phyloP scores from a whole-genome alignment of 2,888 invertebrate species.

The Amphiduros pacificus region DNA sequence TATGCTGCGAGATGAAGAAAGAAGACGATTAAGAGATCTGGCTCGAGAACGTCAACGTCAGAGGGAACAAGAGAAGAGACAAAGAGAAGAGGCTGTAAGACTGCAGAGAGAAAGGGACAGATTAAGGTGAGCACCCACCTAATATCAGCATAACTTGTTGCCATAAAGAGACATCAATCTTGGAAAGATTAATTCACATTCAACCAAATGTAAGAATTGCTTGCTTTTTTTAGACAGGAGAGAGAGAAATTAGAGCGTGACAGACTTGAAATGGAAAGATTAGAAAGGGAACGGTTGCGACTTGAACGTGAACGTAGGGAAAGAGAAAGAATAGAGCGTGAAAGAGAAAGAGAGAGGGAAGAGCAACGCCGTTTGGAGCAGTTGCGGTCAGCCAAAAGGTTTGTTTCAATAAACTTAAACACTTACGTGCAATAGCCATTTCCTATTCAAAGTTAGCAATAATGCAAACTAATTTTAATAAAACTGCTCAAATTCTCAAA shows the following conservation, averaged over 20 bases:
- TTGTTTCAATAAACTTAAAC: no score
- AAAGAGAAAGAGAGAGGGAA: constrained; percentile 81
- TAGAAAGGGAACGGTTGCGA: constrained; percentile 61
- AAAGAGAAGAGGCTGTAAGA: constrained; percentile 81
- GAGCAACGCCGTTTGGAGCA: constrained; percentile 70
- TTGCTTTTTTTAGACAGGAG: constrained; percentile 40
- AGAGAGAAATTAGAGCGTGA: constrained; percentile 66
- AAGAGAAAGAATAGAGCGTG: constrained; percentile 65
- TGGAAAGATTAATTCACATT: no score
- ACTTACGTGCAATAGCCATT: no score
- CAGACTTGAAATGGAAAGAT: constrained; percentile 63
- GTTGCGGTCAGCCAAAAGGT: constrained; percentile 13
- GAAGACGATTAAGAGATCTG: constrained; percentile 67
- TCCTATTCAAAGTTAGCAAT: no score
- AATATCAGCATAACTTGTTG: background rate
- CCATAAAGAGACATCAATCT: no score
- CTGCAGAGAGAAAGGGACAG: constrained; percentile 66
- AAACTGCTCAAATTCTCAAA: no score
- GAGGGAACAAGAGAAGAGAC: constrained; percentile 71
- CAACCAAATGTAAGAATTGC: background rate
- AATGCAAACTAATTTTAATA: no score
- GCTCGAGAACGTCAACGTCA: constrained; percentile 76
- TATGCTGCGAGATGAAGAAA: constrained; percentile 74
- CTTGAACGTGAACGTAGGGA: constrained; percentile 60
- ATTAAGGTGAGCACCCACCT: constrained; percentile 37